Evolutionary conservation across 2,888 invertebrate species (phyloP).

Genomic region (Leptinotarsa peninsularis): DNA sequence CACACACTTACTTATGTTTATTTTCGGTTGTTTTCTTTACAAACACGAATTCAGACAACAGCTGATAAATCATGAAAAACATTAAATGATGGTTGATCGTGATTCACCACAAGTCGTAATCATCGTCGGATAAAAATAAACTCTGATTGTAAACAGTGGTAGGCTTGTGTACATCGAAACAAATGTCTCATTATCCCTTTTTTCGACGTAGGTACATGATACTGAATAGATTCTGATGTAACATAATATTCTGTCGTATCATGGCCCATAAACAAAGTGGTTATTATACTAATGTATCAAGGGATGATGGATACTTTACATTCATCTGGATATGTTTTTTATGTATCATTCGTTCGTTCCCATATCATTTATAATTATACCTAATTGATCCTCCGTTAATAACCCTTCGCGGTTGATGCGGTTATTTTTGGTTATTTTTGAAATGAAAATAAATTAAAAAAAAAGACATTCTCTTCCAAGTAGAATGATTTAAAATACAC

Average conservation of each 20-base stretch:
- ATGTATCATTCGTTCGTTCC: too few relatives aligned
- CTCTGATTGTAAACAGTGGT: constrained; percentile 22
- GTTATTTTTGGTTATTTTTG: too few relatives aligned
- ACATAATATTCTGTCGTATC: constrained; percentile 5
- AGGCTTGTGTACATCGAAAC: constrained; percentile 18
- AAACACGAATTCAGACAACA: constrained; percentile 14
- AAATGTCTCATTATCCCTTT: constrained; percentile 18
- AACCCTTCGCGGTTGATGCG: too few relatives aligned
- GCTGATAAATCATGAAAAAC: constrained; percentile 9
- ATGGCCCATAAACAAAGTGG: not conserved
- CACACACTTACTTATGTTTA: not conserved
- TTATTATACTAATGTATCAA: not conserved
- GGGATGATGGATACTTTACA: not conserved
- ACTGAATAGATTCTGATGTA: constrained; percentile 1
- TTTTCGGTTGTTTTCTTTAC: constrained; percentile 12
- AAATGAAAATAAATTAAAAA: too few relatives aligned
- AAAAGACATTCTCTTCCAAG: too few relatives aligned
- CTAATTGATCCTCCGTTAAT: too few relatives aligned
- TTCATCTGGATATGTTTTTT: too few relatives aligned
- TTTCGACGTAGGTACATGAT: not conserved
- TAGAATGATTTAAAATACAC: too few relatives aligned
- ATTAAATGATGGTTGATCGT: constrained; percentile 17
- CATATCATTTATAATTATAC: too few relatives aligned
- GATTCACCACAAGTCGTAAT: constrained; percentile 17
- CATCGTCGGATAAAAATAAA: constrained; percentile 24